phyloP scores from a whole-genome alignment of 2,113 vertebrate species.

The Apteryx mantelli region DNA sequence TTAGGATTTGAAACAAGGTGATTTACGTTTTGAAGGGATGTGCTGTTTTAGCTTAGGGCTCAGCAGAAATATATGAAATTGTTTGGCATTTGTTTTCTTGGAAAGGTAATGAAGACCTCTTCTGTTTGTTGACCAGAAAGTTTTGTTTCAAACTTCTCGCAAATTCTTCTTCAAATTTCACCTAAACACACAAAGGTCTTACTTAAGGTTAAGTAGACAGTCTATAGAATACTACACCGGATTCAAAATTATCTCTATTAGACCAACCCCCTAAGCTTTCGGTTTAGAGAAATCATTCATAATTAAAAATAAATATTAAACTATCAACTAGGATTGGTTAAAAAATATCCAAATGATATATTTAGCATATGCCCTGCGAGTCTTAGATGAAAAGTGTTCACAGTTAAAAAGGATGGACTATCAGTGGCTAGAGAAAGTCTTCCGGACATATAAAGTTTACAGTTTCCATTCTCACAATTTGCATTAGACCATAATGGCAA shows the following conservation, averaged over 20 bases:
- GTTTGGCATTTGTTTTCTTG: not conserved
- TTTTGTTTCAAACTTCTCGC: not conserved
- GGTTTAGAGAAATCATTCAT: not conserved
- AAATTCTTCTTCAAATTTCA: not conserved
- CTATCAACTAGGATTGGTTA: not conserved
- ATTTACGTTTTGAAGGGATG: not conserved
- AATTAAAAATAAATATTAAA: not conserved
- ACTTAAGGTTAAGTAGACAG: not conserved
- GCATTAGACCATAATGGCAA: not conserved
- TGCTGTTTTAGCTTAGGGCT: not conserved
- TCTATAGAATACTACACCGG: not conserved
- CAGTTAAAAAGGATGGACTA: not conserved
- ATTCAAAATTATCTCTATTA: not conserved
- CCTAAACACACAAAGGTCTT: not conserved
- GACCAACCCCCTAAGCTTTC: not conserved
- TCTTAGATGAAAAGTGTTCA: not conserved
- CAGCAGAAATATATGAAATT: not conserved
- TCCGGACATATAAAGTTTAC: not conserved
- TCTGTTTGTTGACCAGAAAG: not conserved
- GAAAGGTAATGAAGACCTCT: not conserved
- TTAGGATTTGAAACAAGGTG: not conserved
- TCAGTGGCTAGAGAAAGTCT: not conserved
- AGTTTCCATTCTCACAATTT: not conserved
- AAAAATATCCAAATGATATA: not conserved
- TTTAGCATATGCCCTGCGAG: not conserved